Percentiles rank a stretch among this genome's conserved stretches.
Evolutionary conservation across 2,797 vertebrate genomes (phyloP).

Genomic region (Silurus lanzhouensis): DNA sequence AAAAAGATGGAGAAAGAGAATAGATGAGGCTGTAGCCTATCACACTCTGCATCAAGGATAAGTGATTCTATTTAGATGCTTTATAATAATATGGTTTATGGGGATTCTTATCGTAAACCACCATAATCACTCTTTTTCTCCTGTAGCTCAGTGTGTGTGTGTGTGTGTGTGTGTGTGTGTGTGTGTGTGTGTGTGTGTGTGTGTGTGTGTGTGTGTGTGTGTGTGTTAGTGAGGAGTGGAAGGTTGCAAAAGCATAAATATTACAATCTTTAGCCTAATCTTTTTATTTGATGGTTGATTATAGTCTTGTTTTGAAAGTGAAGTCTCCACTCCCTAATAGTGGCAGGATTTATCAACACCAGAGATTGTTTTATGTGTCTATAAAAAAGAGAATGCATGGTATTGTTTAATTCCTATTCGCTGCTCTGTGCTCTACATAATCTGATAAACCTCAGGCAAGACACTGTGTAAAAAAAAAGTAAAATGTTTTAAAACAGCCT

Average conservation of each 20-base stretch:
- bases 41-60: slow-evolving; percentile 74
- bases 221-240: slow-evolving; percentile 54
- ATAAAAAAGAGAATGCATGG: slow-evolving; percentile 7
- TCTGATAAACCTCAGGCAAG: slow-evolving; percentile 7
- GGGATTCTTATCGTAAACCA: slow-evolving; percentile 75
- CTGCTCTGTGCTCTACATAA: slow-evolving; percentile 11
- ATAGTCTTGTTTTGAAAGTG: slow-evolving; percentile 63
- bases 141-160: slow-evolving; percentile 58
- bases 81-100: slow-evolving; percentile 78
- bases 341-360: slow-evolving; percentile 22
- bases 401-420: slow-evolving; percentile 5
- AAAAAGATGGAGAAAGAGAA: slow-evolving; percentile 17
- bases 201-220: slow-evolving; percentile 62
- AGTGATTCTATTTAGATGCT: slow-evolving; percentile 81
- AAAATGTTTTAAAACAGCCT: slow-evolving; percentile 7
- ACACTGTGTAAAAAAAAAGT: background rate
- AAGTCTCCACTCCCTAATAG: slow-evolving; percentile 6
- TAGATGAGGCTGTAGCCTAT: slow-evolving; percentile 71
- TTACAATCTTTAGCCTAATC: slow-evolving; percentile 67
- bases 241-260: slow-evolving; percentile 50
- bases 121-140: slow-evolving; percentile 70
- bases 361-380: slow-evolving; percentile 19
- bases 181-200: slow-evolving; percentile 62
- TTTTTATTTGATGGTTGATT: slow-evolving; percentile 67
- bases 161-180: slow-evolving; percentile 47